Percentiles rank a stretch among this genome's conserved stretches.
phyloP scores from a whole-genome alignment of 2,797 vertebrate genomes.

The Neopelma chrysocephalum region DNA sequence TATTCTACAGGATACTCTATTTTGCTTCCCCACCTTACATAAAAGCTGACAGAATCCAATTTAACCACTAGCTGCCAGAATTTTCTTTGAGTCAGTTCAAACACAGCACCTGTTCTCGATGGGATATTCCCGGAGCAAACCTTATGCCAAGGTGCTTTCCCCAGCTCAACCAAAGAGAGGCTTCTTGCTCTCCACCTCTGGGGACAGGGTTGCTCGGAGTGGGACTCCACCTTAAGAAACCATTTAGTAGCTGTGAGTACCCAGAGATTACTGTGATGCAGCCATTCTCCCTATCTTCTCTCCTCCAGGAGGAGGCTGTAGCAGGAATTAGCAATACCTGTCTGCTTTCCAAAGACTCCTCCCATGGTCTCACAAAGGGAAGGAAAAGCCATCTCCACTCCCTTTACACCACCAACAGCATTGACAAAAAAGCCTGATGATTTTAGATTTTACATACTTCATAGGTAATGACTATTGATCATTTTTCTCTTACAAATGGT shows the following conservation, averaged over 20 bases:
- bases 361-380: fast-evolving
- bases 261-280: neutral
- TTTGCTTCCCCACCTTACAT: neutral
- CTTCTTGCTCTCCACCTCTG: neutral
- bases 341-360: neutral
- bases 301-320: neutral
- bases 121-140: neutral
- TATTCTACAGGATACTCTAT: neutral
- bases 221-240: neutral
- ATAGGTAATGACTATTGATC: neutral
- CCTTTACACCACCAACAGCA: neutral
- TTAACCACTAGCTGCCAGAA: neutral
- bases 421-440: fast-evolving
- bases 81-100: neutral
- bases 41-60: neutral
- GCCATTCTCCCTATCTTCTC: neutral
- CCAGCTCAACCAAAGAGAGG: fast-evolving
- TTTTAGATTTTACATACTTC: neutral
- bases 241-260: neutral
- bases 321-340: neutral
- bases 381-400: neutral
- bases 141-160: neutral
- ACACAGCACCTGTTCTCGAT: neutral
- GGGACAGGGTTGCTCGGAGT: fast-evolving
- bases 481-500: neutral